phyloP scores from a whole-genome alignment of 2,113 vertebrate species.

The Elanus axillaris region DNA sequence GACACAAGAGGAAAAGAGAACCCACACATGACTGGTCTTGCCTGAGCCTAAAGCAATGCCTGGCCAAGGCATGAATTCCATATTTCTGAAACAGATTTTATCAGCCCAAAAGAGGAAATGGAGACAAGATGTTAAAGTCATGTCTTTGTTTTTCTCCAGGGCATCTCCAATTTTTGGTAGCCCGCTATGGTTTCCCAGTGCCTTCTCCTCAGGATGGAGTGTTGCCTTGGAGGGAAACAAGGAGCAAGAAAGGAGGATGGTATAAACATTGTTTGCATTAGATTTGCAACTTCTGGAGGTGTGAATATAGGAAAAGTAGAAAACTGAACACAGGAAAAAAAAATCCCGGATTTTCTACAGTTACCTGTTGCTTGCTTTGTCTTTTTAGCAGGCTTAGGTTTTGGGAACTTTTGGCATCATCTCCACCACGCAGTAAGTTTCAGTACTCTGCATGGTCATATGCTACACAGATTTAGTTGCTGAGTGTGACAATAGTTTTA shows the following conservation, averaged over 20 bases:
- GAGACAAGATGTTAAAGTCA: neutral
- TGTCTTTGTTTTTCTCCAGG: neutral
- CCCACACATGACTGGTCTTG: neutral
- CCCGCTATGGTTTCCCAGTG: accelerated
- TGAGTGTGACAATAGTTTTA: constrained; percentile 5
- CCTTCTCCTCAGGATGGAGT: neutral
- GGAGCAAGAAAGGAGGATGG: neutral
- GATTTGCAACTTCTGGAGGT: neutral
- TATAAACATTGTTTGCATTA: neutral
- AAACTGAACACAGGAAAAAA: neutral
- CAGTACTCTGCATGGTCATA: neutral
- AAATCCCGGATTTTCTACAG: neutral
- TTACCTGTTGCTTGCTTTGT: neutral
- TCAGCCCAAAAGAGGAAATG: neutral
- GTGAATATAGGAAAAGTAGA: neutral
- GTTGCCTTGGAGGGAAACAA: neutral
- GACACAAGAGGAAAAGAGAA: neutral
- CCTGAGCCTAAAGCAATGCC: neutral
- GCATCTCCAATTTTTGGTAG: neutral
- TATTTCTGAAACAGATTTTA: neutral
- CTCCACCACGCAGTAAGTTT: neutral
- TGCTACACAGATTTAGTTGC: neutral
- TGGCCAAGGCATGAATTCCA: neutral
- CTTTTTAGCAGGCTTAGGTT: neutral
- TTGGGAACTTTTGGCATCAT: neutral